phyloP scores from a whole-genome alignment of 2,888 invertebrate species.

The Leptarthrus brevirostris region DNA sequence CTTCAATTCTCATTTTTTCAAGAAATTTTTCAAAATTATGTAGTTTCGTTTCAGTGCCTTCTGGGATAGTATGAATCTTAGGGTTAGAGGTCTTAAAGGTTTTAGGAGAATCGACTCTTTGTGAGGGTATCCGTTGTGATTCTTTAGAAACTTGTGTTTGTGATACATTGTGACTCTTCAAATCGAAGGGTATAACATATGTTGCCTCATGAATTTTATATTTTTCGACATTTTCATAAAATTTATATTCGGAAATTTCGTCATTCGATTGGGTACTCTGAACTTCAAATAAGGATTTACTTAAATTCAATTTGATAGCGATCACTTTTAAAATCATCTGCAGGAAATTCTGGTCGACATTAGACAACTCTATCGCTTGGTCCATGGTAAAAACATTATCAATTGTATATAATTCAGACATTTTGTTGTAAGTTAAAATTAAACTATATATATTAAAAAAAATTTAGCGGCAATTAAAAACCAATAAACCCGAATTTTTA shows the following conservation, averaged over 20 bases:
- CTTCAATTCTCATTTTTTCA: no score
- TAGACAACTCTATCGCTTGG: conserved; percentile 3
- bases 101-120: background rate
- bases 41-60: background rate
- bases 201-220: no score
- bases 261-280: no score
- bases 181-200: no score
- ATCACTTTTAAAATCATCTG: background rate
- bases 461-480: no score
- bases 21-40: no score
- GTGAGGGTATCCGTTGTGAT: background rate
- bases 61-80: background rate
- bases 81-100: no score
- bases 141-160: background rate
- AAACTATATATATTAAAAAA: no score
- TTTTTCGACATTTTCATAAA: background rate
- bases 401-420: background rate
- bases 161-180: background rate
- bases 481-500: no score
- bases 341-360: background rate
- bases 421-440: no score
- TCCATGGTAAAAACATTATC: conserved; percentile 1
- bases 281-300: background rate
- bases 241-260: background rate
- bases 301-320: background rate